phyloP scores from a whole-genome alignment of 2,113 vertebrate genomes.

The Addax nasomaculatus region DNA sequence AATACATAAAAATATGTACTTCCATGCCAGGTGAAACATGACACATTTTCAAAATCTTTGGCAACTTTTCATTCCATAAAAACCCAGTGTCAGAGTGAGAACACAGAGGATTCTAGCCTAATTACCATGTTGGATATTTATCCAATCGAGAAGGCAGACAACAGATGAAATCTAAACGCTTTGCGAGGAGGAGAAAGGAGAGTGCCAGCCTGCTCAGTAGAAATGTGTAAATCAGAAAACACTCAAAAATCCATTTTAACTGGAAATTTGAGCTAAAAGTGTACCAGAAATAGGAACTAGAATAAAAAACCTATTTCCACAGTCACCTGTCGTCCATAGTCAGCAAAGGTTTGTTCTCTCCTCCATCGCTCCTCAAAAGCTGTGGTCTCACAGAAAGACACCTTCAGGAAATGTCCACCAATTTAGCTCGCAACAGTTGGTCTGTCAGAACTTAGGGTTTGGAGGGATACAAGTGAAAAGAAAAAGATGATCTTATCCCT shows the following conservation, averaged over 20 bases:
- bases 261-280: not conserved
- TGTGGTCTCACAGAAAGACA: not conserved
- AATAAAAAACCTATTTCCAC: not conserved
- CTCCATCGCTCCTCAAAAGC: not conserved
- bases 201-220: not conserved
- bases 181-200: not conserved
- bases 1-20: not conserved
- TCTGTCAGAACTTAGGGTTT: not conserved
- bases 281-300: not conserved
- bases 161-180: not conserved
- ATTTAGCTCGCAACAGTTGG: not conserved
- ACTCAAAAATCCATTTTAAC: not conserved
- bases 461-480: not conserved
- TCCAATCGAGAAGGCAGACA: not conserved
- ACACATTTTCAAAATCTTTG: constrained; percentile 32
- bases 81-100: not conserved
- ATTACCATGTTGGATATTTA: not conserved
- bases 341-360: not conserved
- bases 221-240: not conserved
- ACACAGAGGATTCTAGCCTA: not conserved
- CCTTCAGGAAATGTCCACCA: not conserved
- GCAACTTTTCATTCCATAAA: not conserved
- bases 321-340: not conserved
- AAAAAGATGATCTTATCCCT: not conserved
- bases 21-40: not conserved